Evolutionary conservation across 2,888 invertebrate genomes (phyloP), one percentile per base, ranked within the genome.

Genomic region (Aplocera efformata): DNA sequence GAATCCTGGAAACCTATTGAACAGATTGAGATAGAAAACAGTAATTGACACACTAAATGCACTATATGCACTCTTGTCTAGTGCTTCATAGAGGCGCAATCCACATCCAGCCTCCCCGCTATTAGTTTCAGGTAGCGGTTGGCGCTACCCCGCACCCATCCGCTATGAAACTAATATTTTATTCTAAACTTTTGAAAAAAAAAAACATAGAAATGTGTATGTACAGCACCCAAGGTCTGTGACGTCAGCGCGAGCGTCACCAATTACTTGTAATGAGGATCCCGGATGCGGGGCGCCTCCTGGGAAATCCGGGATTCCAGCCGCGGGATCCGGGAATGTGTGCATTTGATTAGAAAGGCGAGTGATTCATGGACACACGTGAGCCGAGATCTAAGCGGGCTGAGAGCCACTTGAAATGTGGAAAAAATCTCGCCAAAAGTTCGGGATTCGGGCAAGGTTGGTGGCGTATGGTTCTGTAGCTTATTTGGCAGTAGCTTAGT

Each of bases 251-350:
- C 72, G 68, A 72, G 67, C 67, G 59, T 62, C 60, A 51, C 63
- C 72, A 72, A 73, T 74, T 72, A 72, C 58, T 59, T 56, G 63
- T 72, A 73, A 74, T 71, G 70, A 71, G 67, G 60, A 60, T 59
- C 63, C 62, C 53, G 50, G 48, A n/a, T 43, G 41, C 46, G 49
- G 43, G 59, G 46, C 37, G 45, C 36, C 51, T 33, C 49, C 30
- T 42, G 52, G 47, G 53, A 50, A 50, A 50, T 50, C 41, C 50
- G 24, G 46, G 44, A 53, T 50, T 50, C 53, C 28, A 30, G 41
- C 23, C 50, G 47, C 50, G 50, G 55, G 51, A 41, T 56, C 54
- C 56, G 50, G 54, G 56, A 40, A 47, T 51, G 53, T 47, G 60
- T 57, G 62, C 62, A 55, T 62, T 62, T 65, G 60, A 63, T 62